Evolutionary conservation across 2,797 vertebrate genomes (phyloP).

Genomic region (Pteronotus mesoamericanus): DNA sequence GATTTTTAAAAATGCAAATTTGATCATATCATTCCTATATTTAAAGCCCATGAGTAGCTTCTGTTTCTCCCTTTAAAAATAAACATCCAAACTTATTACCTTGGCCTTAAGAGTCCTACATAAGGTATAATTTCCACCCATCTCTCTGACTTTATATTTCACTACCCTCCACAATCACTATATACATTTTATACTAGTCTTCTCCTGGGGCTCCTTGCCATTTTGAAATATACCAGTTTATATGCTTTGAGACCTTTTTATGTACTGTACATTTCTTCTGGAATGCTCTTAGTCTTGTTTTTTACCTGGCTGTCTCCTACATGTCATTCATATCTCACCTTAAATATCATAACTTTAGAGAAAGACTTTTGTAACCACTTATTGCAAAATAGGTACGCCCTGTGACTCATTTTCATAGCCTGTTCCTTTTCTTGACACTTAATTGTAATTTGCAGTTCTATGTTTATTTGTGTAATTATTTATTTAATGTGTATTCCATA

Average conservation of each 20-base stretch:
- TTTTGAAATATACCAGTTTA: not conserved
- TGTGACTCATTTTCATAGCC: not conserved
- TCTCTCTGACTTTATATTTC: not conserved
- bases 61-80: not conserved
- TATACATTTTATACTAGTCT: not conserved
- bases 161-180: not conserved
- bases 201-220: not conserved
- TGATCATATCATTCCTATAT: not conserved
- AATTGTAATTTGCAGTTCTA: not conserved
- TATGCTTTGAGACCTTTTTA: not conserved
- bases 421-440: not conserved
- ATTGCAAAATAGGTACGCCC: not conserved
- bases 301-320: not conserved
- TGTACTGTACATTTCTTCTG: not conserved
- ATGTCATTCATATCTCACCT: not conserved
- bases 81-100: not conserved
- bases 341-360: not conserved
- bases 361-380: not conserved
- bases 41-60: not conserved
- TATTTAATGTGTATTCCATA: not conserved
- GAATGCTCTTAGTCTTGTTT: not conserved
- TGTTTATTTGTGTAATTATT: not conserved
- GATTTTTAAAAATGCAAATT: not conserved
- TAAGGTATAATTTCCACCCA: not conserved
- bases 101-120: not conserved